Evolutionary conservation across 2,113 vertebrate genomes (phyloP), one percentile per base, ranked within the genome.

Genomic region (Leptobrachium leishanense): DNA sequence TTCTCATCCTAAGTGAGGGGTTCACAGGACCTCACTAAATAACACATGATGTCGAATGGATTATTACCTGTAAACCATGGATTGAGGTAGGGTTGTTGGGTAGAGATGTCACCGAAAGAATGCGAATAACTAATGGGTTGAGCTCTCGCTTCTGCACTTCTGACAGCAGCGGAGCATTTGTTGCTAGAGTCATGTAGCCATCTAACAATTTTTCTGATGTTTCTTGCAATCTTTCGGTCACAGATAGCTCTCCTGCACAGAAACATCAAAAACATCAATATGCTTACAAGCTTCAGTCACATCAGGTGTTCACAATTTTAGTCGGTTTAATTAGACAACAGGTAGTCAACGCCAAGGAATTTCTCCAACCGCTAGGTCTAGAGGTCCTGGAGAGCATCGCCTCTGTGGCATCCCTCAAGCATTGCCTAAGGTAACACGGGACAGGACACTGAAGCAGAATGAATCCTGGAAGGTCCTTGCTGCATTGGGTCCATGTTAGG

Each of bases 71-170:
- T 1, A 95, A 89, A 9, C 85, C 63, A 1, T 84, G 67, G 65
- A 90, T 73, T 1, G 93, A 83, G 8, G 94, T 81, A 0, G 94
- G 93, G 0, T 88, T 85, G 2, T 87, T 84, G 0, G 95, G 95
- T 59, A 96, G 87, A 9, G 87, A 89, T 4, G 84, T 90, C 13
- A 89, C 90, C 1, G 92, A 92, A 15, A 83, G 71, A 76, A 96
- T 89, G 39, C 84, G 93, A 85, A 98, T 93, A 81, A 89, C 82
- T 82, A 96, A 63, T 0, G 95, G 95, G 70, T 96, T 97, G 44
- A 97, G 85, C 54, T 95, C 92, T 55, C 6, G 82, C 79, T 82
- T 92, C 40, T 96, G 89, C 76, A 92, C 83, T n/a, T 95, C 92
- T 0, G 90, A 94, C 77, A 97, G 85, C 43, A 97, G 86, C 0